These are phyloP conservation scores for Drosophila parvula DNA, from an alignment of 1,140 invertebrate species.

Conservation along the genomic window DNA sequence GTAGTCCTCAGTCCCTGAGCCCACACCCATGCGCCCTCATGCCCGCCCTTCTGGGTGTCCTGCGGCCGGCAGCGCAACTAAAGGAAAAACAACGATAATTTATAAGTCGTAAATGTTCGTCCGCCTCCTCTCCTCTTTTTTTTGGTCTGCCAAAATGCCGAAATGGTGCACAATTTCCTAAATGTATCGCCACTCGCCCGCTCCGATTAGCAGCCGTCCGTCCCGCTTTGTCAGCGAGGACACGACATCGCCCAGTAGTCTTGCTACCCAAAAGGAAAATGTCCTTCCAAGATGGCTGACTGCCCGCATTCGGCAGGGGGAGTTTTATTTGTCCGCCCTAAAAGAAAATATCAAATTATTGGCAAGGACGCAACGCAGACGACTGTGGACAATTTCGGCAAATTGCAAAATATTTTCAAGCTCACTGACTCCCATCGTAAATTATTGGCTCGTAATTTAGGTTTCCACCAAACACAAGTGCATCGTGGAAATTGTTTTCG, in stretches of 20 bases:
- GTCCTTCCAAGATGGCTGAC: constrained; percentile 64
- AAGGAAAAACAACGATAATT: constrained; percentile 80
- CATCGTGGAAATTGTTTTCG: constrained; percentile 23
- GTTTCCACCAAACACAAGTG: constrained; percentile 41
- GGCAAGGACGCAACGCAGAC: constrained; percentile 40
- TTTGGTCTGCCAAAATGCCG: constrained; percentile 66
- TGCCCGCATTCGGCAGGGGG: constrained; percentile 5
- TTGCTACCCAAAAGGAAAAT: constrained; percentile 36
- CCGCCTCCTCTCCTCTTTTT: constrained; percentile 33
- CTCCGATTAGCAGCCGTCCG: constrained; percentile 67
- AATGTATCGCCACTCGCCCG: constrained; percentile 70
- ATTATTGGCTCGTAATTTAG: constrained; percentile 60
- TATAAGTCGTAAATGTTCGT: constrained; percentile 77
- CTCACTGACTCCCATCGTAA: constrained; percentile 68
- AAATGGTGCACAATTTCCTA: constrained; percentile 76
- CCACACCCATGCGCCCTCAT: constrained; percentile 32
- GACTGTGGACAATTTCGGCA: constrained; percentile 59
- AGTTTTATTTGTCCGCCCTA: constrained; percentile 46
- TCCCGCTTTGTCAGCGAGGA: constrained; percentile 28
- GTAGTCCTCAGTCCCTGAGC: constrained; percentile 3
- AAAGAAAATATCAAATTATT: constrained; percentile 64
- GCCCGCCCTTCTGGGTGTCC: constrained; percentile 70
- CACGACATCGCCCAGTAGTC: constrained; percentile 43
- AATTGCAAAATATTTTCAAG: constrained; percentile 78
- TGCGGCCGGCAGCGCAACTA: constrained; percentile 58